Evolutionary conservation across 2,113 vertebrate species (phyloP).

Genomic region (Pteruthius melanotis): DNA sequence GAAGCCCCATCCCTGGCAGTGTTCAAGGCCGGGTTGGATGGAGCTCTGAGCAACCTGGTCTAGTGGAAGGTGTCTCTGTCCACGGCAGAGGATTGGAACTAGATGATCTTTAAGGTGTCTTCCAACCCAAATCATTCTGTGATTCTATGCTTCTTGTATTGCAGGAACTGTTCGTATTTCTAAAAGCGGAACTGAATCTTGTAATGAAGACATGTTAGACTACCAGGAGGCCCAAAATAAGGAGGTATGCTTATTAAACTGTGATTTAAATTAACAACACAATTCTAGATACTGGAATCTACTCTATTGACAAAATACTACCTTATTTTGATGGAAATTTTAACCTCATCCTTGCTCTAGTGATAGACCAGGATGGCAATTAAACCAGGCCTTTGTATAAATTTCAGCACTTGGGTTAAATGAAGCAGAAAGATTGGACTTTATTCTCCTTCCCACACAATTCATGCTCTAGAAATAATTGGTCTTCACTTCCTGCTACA

Average conservation of each 20-base stretch:
- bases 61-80: not conserved
- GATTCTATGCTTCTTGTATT: not conserved
- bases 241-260: not conserved
- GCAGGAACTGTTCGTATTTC: accelerated
- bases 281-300: not conserved
- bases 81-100: not conserved
- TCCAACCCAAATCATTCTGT: not conserved
- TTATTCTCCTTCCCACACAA: conserved; percentile 28
- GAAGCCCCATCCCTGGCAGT: not conserved
- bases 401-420: not conserved
- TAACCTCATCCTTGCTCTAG: not conserved
- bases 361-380: not conserved
- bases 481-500: conserved; percentile 37
- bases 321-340: not conserved
- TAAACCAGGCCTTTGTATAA: not conserved
- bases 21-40: not conserved
- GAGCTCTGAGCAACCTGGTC: not conserved
- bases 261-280: not conserved
- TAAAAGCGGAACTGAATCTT: not conserved
- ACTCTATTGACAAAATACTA: not conserved
- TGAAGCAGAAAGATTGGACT: conserved; percentile 19
- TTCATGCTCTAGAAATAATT: conserved; percentile 13
- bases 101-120: not conserved
- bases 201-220: not conserved
- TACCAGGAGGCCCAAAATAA: not conserved